Evolutionary conservation across 2,113 vertebrate genomes (phyloP).

Genomic region (Acinonyx jubatus): DNA sequence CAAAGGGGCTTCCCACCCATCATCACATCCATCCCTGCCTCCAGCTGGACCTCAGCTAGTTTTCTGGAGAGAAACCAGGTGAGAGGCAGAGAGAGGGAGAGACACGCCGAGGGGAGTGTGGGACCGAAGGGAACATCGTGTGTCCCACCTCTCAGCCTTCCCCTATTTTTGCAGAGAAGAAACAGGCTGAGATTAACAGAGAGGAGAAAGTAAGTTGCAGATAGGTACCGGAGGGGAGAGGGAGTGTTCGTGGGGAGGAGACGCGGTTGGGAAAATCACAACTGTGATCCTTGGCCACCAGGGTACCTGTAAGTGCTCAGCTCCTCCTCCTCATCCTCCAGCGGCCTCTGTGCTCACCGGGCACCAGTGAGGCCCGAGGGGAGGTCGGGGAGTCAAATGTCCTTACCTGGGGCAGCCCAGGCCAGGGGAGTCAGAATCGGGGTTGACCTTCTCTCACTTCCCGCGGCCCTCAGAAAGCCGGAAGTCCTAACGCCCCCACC

Average conservation of each 20-base stretch:
- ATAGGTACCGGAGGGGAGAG: background rate
- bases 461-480: background rate
- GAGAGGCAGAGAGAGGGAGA: background rate
- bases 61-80: background rate
- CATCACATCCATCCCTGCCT: background rate
- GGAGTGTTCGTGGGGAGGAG: background rate
- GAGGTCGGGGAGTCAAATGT: background rate
- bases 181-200: background rate
- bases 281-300: background rate
- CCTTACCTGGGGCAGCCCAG: background rate
- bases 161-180: background rate
- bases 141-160: background rate
- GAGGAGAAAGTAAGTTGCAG: background rate
- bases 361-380: background rate
- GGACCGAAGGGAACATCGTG: background rate
- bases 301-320: background rate
- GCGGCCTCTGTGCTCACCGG: background rate
- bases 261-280: accelerated
- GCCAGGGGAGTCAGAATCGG: background rate
- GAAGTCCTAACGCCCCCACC: background rate
- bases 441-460: background rate
- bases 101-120: too few relatives aligned
- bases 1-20: background rate
- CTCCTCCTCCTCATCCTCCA: background rate
- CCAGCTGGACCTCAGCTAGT: background rate